Evolutionary conservation across 2,797 vertebrate species (phyloP).

Genomic region (Brotogeris chrysoptera): DNA sequence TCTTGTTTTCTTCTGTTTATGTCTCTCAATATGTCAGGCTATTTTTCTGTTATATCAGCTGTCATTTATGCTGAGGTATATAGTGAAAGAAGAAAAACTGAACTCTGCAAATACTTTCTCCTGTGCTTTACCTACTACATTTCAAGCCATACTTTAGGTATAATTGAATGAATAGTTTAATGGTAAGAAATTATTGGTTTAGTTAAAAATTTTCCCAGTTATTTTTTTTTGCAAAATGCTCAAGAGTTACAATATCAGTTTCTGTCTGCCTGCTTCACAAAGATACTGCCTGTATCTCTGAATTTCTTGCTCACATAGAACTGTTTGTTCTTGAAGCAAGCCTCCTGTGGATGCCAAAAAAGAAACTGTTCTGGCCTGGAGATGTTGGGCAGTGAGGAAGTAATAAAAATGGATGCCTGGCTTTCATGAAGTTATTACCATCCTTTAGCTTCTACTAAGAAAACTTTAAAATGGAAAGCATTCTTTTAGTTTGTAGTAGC

Average conservation of each 20-base stretch:
- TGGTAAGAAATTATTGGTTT: not conserved
- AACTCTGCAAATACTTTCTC: not conserved
- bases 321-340: not conserved
- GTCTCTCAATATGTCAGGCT: not conserved
- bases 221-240: not conserved
- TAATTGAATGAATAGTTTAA: not conserved
- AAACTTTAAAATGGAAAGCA: not conserved
- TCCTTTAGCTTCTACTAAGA: not conserved
- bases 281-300: not conserved
- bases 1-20: not conserved
- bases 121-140: fast-evolving
- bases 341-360: not conserved
- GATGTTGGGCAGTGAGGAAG: not conserved
- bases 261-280: not conserved
- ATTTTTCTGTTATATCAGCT: not conserved
- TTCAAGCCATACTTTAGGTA: not conserved
- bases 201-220: not conserved
- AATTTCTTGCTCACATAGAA: not conserved
- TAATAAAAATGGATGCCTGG: not conserved
- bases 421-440: not conserved
- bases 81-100: not conserved
- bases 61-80: not conserved
- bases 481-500: not conserved
- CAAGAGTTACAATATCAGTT: not conserved
- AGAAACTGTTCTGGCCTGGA: not conserved